These are phyloP conservation scores for Neoascia interrupta DNA, from an alignment of 2,888 invertebrate genomes.

Conservation along the genomic window DNA sequence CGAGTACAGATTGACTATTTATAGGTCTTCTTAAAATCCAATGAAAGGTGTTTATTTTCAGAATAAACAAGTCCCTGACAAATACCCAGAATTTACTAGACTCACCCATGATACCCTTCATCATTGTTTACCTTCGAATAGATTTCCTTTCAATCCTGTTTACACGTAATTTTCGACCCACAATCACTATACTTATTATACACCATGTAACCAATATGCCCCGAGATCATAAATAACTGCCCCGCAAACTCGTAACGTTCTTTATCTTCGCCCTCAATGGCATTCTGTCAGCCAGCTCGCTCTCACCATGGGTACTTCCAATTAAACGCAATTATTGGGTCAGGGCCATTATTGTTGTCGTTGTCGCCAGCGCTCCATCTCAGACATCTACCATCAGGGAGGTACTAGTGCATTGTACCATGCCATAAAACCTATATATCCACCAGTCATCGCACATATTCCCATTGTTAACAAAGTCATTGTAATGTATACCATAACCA, in stretches of 20 bases:
- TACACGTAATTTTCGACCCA: slow-evolving; percentile 17
- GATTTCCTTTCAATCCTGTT: slow-evolving; percentile 20
- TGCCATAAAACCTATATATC: slow-evolving; percentile 31
- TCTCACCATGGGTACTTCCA: slow-evolving; percentile 51
- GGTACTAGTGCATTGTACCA: too few species aligned
- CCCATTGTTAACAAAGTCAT: slow-evolving; percentile 51
- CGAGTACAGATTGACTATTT: too few species aligned
- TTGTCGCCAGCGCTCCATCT: too few species aligned
- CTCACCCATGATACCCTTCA: too few species aligned
- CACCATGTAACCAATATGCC: slow-evolving; percentile 6
- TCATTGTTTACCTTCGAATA: neutral
- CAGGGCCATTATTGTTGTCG: slow-evolving; percentile 42
- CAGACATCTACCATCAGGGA: too few species aligned
- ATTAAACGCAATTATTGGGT: slow-evolving; percentile 62
- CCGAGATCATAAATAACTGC: slow-evolving; percentile 35
- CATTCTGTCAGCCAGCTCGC: slow-evolving; percentile 29
- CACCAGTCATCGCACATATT: slow-evolving; percentile 18
- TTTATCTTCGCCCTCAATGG: slow-evolving; percentile 39
- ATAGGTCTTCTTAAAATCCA: too few species aligned
- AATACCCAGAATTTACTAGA: too few species aligned
- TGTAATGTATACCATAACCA: slow-evolving; percentile 52
- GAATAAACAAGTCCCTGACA: too few species aligned
- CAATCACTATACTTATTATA: too few species aligned
- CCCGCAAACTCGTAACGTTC: slow-evolving; percentile 11
- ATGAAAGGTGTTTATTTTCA: too few species aligned